A percentile compares a stretch with the other conserved stretches of the same genome.
Conservation (phyloP, 2,888 invertebrate genomes). For the Drosophila anomalipes region DNA sequence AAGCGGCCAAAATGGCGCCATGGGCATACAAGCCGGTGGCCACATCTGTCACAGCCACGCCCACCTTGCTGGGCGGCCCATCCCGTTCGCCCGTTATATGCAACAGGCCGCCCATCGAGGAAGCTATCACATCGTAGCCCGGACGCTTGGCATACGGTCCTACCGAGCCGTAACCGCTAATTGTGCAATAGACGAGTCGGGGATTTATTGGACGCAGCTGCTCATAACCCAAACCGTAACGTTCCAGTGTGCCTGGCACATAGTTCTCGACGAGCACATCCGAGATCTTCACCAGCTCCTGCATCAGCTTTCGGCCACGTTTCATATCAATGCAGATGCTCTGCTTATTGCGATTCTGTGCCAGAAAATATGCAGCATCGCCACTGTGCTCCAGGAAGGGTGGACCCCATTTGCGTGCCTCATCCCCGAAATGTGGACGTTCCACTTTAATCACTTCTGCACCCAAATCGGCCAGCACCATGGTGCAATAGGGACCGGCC, state of each 20-base stretch:
- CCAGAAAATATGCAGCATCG: slow-evolving; percentile 93
- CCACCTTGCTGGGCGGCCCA: slow-evolving; percentile 95
- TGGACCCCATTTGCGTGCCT: slow-evolving; percentile 96
- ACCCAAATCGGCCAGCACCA: slow-evolving; percentile 96
- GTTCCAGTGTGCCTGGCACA: slow-evolving; percentile 94
- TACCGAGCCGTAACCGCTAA: slow-evolving; percentile 95
- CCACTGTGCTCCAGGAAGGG: slow-evolving; percentile 90
- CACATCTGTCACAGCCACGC: slow-evolving; percentile 97
- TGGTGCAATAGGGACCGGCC: slow-evolving; percentile 97
- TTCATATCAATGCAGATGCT: slow-evolving; percentile 96
- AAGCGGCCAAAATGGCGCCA: slow-evolving; percentile 96
- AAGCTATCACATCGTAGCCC: slow-evolving; percentile 98
- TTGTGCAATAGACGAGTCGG: slow-evolving; percentile 94
- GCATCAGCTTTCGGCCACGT: slow-evolving; percentile 89
- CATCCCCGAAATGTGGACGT: slow-evolving; percentile 94
- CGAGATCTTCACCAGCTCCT: slow-evolving; percentile 90
- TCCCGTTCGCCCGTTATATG: slow-evolving; percentile 94
- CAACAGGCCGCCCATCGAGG: slow-evolving; percentile 95
- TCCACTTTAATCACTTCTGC: slow-evolving; percentile 97
- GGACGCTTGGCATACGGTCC: slow-evolving; percentile 95
- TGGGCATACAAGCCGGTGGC: slow-evolving; percentile 97
- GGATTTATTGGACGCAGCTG: slow-evolving; percentile 90
- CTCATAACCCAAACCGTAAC: slow-evolving; percentile 92
- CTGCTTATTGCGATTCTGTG: slow-evolving; percentile 97
- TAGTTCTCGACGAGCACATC: slow-evolving; percentile 98